These are phyloP conservation scores for Chaetophractus vellerosus DNA, from an alignment of 2,797 vertebrate species.

Conservation along the genomic window DNA sequence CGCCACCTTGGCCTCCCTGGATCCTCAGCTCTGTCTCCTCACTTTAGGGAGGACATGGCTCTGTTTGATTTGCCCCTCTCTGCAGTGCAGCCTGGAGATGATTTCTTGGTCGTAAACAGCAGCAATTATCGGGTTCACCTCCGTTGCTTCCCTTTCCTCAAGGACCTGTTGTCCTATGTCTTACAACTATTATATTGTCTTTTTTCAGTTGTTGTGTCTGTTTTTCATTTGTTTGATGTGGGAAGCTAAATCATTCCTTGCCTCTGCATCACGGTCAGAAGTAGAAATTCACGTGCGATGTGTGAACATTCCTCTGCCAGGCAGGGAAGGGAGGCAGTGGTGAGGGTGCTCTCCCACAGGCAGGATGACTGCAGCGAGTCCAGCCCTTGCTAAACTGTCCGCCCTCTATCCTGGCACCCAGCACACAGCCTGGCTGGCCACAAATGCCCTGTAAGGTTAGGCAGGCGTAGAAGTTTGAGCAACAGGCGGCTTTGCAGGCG, in stretches of 20 bases:
- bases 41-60: neutral
- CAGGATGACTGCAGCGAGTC: neutral
- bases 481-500: neutral
- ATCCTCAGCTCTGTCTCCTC: neutral
- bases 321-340: accelerated
- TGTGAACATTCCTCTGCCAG: neutral
- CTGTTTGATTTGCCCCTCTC: accelerated
- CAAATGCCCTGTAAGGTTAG: accelerated
- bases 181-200: accelerated
- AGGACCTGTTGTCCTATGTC: neutral
- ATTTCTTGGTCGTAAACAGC: neutral
- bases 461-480: accelerated
- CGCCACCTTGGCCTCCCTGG: neutral
- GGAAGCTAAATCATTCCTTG: neutral
- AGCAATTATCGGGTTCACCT: neutral
- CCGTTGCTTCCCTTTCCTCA: neutral
- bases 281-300: neutral
- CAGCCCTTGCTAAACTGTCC: too few species aligned
- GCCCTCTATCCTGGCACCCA: accelerated
- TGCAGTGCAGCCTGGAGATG: neutral
- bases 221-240: neutral
- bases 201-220: neutral
- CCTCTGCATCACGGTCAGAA: neutral
- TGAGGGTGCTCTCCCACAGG: too few species aligned
- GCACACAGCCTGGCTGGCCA: accelerated